Conservation (phyloP, 1,140 invertebrate species). For the Adelges cooleyi region DNA sequence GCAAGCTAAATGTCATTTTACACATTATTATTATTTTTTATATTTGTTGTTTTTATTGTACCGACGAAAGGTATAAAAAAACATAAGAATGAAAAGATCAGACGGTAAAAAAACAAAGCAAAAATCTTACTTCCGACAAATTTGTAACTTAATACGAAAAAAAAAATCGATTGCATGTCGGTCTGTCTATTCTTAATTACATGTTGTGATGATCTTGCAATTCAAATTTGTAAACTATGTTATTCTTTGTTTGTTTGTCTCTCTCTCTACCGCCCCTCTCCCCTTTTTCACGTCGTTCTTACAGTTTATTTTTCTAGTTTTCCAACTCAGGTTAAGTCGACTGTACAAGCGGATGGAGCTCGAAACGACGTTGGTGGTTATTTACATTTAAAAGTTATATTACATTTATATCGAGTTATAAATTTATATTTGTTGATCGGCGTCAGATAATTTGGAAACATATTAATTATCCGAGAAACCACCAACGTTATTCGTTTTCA, state of each 20-base stretch:
- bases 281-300: too few species aligned
- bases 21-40: not conserved
- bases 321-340: too few species aligned
- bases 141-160: not conserved
- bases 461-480: too few species aligned
- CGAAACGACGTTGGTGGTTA: too few species aligned
- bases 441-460: too few species aligned
- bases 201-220: not conserved
- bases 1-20: constrained; percentile 5
- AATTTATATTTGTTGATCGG: too few species aligned
- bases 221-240: constrained; percentile 1
- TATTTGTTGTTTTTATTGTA: constrained; percentile 5
- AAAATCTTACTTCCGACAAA: constrained; percentile 10
- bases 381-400: too few species aligned
- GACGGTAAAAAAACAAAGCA: not conserved
- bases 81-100: not conserved
- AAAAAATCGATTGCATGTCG: not conserved
- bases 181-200: not conserved
- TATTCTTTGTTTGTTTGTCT: not conserved
- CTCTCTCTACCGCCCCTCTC: too few species aligned
- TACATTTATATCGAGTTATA: too few species aligned
- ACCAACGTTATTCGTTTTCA: too few species aligned
- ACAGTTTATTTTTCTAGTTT: too few species aligned
- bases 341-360: too few species aligned
- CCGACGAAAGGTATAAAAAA: not conserved